Evolutionary conservation across 2,797 vertebrate species (phyloP).

Genomic region (Oceanodroma leucorhoa): DNA sequence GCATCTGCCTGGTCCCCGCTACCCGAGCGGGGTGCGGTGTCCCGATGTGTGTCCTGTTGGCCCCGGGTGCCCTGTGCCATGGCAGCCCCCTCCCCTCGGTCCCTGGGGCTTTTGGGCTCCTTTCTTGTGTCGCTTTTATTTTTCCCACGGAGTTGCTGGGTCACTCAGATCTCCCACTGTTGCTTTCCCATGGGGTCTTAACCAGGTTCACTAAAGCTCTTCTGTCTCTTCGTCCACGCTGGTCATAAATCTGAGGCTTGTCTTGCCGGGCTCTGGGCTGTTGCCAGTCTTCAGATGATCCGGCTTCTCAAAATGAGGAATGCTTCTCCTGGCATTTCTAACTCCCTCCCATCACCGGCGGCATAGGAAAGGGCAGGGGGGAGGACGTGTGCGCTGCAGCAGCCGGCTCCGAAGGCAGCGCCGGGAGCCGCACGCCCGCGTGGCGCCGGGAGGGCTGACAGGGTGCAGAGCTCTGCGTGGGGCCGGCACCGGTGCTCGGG

Average conservation of each 20-base stretch:
- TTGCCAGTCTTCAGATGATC: background rate
- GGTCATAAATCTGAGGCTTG: background rate
- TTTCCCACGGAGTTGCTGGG: background rate
- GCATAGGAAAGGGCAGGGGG: background rate
- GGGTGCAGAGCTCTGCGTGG: rapidly evolving
- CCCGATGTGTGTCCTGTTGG: rapidly evolving
- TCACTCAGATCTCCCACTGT: background rate
- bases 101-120: background rate
- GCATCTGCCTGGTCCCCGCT: background rate
- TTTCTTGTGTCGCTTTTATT: background rate
- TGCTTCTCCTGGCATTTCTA: background rate
- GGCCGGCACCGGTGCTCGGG: rapidly evolving
- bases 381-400: background rate
- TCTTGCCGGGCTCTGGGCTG: background rate
- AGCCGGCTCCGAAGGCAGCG: background rate
- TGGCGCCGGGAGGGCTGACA: background rate
- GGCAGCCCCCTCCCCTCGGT: background rate
- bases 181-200: background rate
- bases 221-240: background rate
- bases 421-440: background rate
- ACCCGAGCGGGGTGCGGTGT: background rate
- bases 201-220: background rate
- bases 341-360: background rate
- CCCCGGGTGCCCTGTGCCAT: background rate
- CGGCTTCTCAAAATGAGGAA: background rate